Evolutionary conservation across 1,140 invertebrate genomes (phyloP), one percentile per base, ranked within the genome.

Genomic region (Acromyrmex heyeri): DNA sequence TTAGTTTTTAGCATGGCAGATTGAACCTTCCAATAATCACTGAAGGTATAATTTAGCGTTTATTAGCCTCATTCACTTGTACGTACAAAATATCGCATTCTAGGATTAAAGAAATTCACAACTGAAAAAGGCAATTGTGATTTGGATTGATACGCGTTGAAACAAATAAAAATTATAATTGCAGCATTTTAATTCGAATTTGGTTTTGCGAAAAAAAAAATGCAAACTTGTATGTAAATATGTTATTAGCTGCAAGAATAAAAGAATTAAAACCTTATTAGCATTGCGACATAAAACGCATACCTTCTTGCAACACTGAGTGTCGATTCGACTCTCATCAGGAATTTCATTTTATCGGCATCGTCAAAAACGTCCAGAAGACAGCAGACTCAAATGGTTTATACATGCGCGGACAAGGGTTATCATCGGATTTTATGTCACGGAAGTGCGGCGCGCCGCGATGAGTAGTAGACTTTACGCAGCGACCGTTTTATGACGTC

Each of bases 401-500:
- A 34, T 53, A 38, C 75, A 30, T 44, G 24, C 44, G 2, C 59
- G 75, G 59, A 64, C 38, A 48, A 64, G 59, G 21, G 24, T 3
- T n/a, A 24, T 59, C 16, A 21, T 53, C 30, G 65, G 59, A 65
- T 81, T 86, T 86, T 86, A 86, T 21, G 57, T 16, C 27, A n/a
- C n/a, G 48, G 18, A 57, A 38, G n/a, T 55, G 34, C 7, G 16
- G 59, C 30, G 61, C 48, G 76, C 30, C 67, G 55, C 24, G 61
- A 38, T 27, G 38, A 57, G 48, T 53, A 44, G 34, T 30, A 34
- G 78, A 86, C 65, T 79, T 79, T 64, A 64, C 59, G 76, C 12
- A 81, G 21, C n/a, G 48, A 30, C 50, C 44, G 34, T 86, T 73
- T 82, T 86, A 82, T 55, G 67, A 76, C 48, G 44, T 48, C 10